Evolutionary conservation across 2,888 invertebrate species (phyloP).

Genomic region (Tipula helvola): DNA sequence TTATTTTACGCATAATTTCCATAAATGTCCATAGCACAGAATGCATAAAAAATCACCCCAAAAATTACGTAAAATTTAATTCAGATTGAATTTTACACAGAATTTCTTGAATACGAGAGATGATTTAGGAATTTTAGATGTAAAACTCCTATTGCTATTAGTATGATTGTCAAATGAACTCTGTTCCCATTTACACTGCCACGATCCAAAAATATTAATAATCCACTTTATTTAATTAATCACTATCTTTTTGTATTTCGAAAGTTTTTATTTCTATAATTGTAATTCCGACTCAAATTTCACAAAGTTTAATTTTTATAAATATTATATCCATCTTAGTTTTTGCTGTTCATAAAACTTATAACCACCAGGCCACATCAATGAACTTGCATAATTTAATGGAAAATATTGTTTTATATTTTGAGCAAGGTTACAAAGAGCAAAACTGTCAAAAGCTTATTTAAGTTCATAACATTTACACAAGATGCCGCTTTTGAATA

Average conservation of each 20-base stretch:
- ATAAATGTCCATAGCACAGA: not conserved
- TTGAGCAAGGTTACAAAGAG: not conserved
- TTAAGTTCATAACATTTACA: not conserved
- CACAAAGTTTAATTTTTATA: not conserved
- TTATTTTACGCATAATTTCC: not conserved
- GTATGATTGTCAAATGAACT: not conserved
- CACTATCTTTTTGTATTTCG: not conserved
- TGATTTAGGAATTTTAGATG: not conserved
- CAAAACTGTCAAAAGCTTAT: not conserved
- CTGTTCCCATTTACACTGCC: not conserved
- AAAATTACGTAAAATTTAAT: not conserved
- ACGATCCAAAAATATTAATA: not conserved
- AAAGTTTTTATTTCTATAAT: not conserved
- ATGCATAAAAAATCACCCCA: not conserved
- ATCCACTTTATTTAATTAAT: not conserved
- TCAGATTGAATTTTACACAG: not conserved
- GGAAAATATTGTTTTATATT: not conserved
- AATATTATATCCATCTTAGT: not conserved
- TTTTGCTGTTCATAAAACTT: not conserved
- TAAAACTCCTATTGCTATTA: not conserved
- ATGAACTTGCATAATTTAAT: not conserved
- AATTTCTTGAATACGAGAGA: not conserved
- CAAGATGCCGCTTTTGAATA: not conserved
- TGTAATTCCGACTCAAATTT: not conserved
- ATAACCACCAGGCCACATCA: not conserved